Percentiles rank a stretch among this genome's conserved stretches.
phyloP scores from a whole-genome alignment of 2,797 vertebrate genomes.

The Argya squamiceps region DNA sequence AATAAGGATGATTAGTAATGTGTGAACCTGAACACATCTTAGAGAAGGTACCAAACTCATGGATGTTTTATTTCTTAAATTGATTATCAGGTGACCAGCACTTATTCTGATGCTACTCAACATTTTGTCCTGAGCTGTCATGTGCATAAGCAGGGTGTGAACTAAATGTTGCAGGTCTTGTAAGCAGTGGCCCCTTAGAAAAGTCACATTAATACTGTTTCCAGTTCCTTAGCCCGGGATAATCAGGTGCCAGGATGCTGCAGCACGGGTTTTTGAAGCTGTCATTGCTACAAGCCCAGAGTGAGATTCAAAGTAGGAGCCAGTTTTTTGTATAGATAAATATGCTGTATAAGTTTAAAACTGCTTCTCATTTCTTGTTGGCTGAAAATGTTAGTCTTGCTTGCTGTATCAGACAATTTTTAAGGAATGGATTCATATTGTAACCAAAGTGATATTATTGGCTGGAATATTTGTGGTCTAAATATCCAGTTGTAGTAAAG shows the following conservation, averaged over 20 bases:
- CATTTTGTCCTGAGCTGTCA: background rate
- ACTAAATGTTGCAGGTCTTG: accelerated
- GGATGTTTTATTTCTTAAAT: background rate
- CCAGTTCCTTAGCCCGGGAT: background rate
- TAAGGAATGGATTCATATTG: background rate
- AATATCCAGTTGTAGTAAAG: background rate
- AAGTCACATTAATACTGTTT: background rate
- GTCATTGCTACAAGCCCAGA: background rate
- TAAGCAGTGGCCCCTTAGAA: background rate
- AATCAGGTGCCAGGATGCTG: background rate
- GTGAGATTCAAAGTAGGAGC: background rate
- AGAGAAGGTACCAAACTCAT: background rate
- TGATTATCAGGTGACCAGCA: background rate
- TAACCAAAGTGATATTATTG: background rate
- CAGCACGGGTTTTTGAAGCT: background rate
- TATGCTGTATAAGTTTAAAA: background rate
- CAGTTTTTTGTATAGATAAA: background rate
- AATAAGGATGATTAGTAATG: background rate
- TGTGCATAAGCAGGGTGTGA: background rate
- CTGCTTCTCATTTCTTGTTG: background rate
- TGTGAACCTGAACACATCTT: background rate
- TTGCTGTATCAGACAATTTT: background rate
- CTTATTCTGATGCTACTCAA: background rate
- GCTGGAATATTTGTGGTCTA: background rate
- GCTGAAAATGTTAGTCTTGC: background rate